phyloP scores from a whole-genome alignment of 2,888 invertebrate species.

The Ptilodon capucinus region DNA sequence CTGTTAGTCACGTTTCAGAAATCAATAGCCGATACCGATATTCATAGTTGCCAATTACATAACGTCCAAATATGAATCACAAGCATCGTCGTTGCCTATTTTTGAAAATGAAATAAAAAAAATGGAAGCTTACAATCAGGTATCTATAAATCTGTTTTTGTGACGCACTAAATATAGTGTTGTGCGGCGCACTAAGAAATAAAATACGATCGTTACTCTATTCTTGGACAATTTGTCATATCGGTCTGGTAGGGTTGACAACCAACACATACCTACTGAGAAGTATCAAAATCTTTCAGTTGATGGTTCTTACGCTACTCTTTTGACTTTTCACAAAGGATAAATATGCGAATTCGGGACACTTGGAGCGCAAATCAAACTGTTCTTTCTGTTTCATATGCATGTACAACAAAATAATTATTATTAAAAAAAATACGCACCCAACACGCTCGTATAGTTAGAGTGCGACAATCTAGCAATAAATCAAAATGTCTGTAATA shows the following conservation, averaged over 20 bases:
- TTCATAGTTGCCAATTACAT: background rate
- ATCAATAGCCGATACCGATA: background rate
- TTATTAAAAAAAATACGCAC: background rate
- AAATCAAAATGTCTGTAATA: background rate
- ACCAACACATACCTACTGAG: background rate
- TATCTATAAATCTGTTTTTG: background rate
- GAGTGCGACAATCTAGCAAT: background rate
- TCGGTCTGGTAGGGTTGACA: background rate
- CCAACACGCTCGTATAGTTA: background rate
- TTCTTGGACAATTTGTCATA: constrained; percentile 15
- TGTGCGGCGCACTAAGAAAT: constrained; percentile 1
- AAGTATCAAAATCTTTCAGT: too few species aligned
- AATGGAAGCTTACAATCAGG: background rate
- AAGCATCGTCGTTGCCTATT: background rate
- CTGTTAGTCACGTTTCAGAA: background rate
- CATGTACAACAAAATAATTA: too few species aligned
- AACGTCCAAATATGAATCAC: background rate
- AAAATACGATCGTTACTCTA: constrained; percentile 12
- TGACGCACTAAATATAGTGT: constrained; percentile 2
- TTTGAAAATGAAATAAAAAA: background rate
- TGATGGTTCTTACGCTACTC: too few species aligned
- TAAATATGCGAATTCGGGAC: too few species aligned
- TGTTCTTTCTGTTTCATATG: background rate
- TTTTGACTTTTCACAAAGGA: too few species aligned
- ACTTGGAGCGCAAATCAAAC: too few species aligned